A percentile compares a stretch with the other conserved stretches of the same genome.
These are phyloP conservation scores for Philotrypesis tridentata DNA, from an alignment of 1,140 invertebrate species.

Conservation along the genomic window DNA sequence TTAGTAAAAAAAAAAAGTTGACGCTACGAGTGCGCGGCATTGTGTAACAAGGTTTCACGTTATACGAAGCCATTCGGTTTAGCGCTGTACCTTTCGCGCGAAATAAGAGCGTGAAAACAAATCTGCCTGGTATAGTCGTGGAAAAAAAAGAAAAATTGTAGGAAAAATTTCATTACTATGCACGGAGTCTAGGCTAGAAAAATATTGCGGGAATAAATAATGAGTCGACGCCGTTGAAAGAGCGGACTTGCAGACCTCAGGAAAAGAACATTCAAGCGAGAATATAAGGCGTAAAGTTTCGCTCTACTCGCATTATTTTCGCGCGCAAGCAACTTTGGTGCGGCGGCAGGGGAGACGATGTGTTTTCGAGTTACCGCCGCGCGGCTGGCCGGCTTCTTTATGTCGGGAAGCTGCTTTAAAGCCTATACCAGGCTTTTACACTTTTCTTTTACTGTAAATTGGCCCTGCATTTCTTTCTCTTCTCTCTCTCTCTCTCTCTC, in stretches of 20 bases:
- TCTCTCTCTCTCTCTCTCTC: no score
- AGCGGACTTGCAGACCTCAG: background rate
- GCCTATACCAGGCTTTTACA: conserved; percentile 40
- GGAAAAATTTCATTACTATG: background rate
- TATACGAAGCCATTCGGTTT: background rate
- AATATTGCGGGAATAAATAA: background rate
- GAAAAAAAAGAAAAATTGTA: background rate
- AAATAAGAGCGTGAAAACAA: conserved; percentile 14
- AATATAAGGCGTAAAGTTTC: conserved; percentile 49
- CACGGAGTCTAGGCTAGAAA: background rate
- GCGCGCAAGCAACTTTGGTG: conserved; percentile 38
- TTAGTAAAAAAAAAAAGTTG: conserved; percentile 22
- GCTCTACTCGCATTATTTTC: conserved; percentile 54
- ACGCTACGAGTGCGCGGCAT: background rate
- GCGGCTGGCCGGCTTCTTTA: conserved; percentile 46
- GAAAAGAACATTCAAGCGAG: background rate
- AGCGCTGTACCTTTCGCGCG: background rate
- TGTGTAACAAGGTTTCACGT: conserved; percentile 28
- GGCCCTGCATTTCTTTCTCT: conserved; percentile 39
- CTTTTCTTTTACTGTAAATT: conserved; percentile 59
- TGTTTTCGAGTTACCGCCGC: conserved; percentile 50
- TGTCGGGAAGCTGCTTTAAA: conserved; percentile 53
- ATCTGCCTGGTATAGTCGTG: background rate
- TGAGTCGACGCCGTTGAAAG: background rate
- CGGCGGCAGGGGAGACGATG: no score